Conservation (phyloP, 37 sponge, comb jelly and placozoan genomes). For the Aplysina aerophoba region DNA sequence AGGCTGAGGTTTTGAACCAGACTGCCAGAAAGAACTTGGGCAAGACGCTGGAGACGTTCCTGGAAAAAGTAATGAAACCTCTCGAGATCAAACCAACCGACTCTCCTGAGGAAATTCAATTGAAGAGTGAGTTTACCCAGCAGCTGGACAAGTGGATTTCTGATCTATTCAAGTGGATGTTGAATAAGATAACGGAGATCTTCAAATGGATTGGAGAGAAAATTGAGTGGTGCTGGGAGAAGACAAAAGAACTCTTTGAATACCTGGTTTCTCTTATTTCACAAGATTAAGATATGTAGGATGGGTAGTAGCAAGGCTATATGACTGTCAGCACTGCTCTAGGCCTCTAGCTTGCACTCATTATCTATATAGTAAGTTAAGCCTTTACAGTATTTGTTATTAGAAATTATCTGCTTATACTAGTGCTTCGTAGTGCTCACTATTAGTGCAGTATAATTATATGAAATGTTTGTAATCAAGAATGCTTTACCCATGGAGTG, state of each 20-base stretch:
- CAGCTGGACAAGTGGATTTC: background rate
- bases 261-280: too few relatives aligned
- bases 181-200: conserved; percentile 5
- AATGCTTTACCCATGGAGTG: too few relatives aligned
- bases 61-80: background rate
- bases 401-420: too few relatives aligned
- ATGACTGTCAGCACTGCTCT: too few relatives aligned
- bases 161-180: background rate
- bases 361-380: too few relatives aligned
- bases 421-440: too few relatives aligned
- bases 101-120: background rate
- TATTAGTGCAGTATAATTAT: too few relatives aligned
- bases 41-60: background rate
- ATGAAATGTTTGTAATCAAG: too few relatives aligned
- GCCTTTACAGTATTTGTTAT: too few relatives aligned
- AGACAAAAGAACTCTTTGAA: background rate
- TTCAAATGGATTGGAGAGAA: background rate
- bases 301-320: too few relatives aligned
- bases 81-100: background rate
- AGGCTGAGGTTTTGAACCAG: background rate
- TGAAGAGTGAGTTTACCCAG: background rate
- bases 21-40: background rate
- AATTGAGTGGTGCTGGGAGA: background rate
- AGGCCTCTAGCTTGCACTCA: too few relatives aligned
- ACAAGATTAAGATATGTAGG: too few relatives aligned